phyloP scores from a whole-genome alignment of 2,888 invertebrate genomes.

The Phlogophora meticulosa region DNA sequence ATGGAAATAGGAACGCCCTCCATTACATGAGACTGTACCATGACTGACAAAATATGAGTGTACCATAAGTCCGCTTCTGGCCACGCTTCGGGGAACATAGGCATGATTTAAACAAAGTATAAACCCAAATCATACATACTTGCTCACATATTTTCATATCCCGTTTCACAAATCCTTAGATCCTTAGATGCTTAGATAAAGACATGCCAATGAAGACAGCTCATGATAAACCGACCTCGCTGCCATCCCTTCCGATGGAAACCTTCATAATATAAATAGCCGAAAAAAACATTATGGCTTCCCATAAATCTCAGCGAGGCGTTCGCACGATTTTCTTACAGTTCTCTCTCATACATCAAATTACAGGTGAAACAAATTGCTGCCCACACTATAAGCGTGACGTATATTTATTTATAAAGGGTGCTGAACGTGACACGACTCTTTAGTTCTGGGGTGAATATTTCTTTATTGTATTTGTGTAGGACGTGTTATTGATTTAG shows the following conservation, averaged over 20 bases:
- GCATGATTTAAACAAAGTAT: neutral
- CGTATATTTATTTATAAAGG: conserved; percentile 82
- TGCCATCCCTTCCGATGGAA: conserved; percentile 44
- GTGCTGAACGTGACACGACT: conserved; percentile 76
- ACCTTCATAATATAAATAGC: conserved; percentile 62
- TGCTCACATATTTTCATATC: conserved; percentile 5
- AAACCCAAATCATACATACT: neutral
- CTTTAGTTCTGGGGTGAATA: conserved; percentile 37
- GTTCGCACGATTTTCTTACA: conserved; percentile 64
- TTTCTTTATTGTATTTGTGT: conserved; percentile 55
- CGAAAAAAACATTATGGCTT: conserved; percentile 52
- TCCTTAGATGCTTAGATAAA: conserved; percentile 39
- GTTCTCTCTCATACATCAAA: conserved; percentile 81
- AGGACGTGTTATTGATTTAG: conserved; percentile 53
- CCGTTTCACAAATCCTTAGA: conserved; percentile 9
- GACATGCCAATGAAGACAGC: conserved; percentile 63
- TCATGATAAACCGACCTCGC: conserved; percentile 58
- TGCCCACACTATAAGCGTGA: conserved; percentile 80
- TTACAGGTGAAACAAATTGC: conserved; percentile 85
- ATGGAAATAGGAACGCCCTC: no score
- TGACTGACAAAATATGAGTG: no score
- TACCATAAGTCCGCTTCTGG: no score
- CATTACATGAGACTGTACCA: no score
- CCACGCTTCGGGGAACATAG: no score
- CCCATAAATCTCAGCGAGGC: conserved; percentile 61